Base-by-base conservation (phyloP, 2,888 invertebrate species). In the Polymixis lichenea region DNA sequence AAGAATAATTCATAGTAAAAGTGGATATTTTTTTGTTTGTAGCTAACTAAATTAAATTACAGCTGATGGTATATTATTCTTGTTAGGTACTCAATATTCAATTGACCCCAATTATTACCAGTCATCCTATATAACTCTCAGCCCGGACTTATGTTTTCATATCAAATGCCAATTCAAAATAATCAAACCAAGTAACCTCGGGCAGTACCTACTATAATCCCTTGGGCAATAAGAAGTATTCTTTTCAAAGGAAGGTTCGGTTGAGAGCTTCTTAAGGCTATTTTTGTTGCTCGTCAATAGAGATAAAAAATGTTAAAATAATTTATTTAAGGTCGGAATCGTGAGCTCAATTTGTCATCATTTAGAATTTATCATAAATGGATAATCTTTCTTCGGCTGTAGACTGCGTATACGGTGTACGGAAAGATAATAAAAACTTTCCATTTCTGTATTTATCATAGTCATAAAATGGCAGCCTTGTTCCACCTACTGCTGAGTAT, bases 171-270 rank as follows among this genome's bases (percentile, higher is more conserved):
- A 38, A 49, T 66, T 74, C 25, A 55, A 51, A 66, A 61, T 74
- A 49, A 78, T 80, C 13, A 66, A 51, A 38, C 56, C 56, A 73
- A 81, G 55, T 19, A 56, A 51, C 32, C 43, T n/a, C 7, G 0
- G 38, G 75, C 28, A 25, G 7, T 43, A 51, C n/a, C n/a, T n/a
- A n/a, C 62, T 49, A 43, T 66, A 74, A 81, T 55, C 81, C 55
- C 61, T n/a, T 0, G 22, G 61, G 61, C 56, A 67, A 51, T 62
- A 73, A 32, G 38, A n/a, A 66, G 67, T 46, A 61, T 55, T 81
- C 7, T n/a, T 80, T 64, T 72, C n/a, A 77, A 79, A 77, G 62
- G n/a, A 71, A 64, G 22, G 11, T 51, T 22, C 46, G 32, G 32
- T 72, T 19, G 32, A 79, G 43, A 43, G 72, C 55, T 51, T 43